A percentile compares a stretch with the other conserved stretches of the same genome.
Evolutionary conservation across 2,113 vertebrate genomes (phyloP).

Genomic region (Psittacus erithacus): DNA sequence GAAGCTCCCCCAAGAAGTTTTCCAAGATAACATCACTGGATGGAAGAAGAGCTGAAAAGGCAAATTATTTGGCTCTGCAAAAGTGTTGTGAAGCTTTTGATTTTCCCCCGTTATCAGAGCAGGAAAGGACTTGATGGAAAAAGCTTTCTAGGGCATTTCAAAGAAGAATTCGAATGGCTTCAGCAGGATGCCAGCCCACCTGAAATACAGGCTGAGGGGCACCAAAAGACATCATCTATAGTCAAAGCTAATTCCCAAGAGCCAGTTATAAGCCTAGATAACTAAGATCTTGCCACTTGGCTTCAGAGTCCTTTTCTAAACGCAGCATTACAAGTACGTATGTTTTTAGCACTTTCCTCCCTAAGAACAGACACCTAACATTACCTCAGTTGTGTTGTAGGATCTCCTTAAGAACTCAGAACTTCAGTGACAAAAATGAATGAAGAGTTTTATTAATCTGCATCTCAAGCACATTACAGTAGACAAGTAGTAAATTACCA

Average conservation of each 20-base stretch:
- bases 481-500: neutral
- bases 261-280: neutral
- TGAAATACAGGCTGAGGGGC: neutral
- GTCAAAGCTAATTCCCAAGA: neutral
- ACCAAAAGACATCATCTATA: neutral
- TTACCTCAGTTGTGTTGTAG: neutral
- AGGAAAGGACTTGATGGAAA: neutral
- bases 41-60: neutral
- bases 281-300: neutral
- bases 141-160: neutral
- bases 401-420: neutral
- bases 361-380: slow-evolving; percentile 10
- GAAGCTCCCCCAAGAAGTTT: rapidly evolving
- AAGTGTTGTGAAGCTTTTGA: neutral
- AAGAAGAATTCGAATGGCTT: neutral
- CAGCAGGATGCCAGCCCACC: neutral
- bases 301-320: neutral
- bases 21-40: neutral
- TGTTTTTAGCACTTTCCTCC: neutral
- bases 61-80: neutral
- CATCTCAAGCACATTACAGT: neutral
- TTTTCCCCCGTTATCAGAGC: neutral
- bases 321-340: neutral
- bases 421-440: neutral
- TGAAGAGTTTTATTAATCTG: neutral